Conservation (phyloP, 2,113 vertebrate species). For the Hydrolagus affinis region DNA sequence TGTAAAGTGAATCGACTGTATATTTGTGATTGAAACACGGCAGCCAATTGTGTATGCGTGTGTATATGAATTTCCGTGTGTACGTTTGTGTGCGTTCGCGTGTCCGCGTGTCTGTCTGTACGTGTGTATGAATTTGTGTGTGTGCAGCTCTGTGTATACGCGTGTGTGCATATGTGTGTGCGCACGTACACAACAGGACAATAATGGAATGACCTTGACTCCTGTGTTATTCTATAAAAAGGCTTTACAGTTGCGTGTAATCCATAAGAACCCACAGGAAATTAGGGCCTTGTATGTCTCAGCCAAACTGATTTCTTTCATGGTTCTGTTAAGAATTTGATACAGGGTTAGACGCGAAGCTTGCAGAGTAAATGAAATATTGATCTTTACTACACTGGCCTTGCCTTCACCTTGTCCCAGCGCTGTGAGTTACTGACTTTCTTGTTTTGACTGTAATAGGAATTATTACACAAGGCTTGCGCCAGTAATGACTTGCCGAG, state of each 20-base stretch:
- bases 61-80: too few species aligned
- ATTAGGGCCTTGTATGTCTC: conserved; percentile 71
- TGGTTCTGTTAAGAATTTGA: conserved; percentile 85
- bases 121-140: too few species aligned
- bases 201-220: conserved; percentile 76
- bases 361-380: conserved; percentile 99
- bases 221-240: conserved; percentile 67
- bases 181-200: too few species aligned
- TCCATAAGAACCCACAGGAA: conserved; percentile 74
- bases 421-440: conserved; percentile 95
- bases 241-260: conserved; percentile 53
- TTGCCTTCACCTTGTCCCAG: conserved; percentile 99
- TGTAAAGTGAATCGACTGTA: too few species aligned
- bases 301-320: conserved; percentile 81
- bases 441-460: conserved; percentile 98
- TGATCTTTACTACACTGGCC: conserved; percentile 91
- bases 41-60: too few species aligned
- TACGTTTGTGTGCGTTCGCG: too few species aligned
- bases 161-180: too few species aligned
- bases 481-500: conserved; percentile 96
- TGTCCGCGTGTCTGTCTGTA: too few species aligned
- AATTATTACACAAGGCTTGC: conserved; percentile 98
- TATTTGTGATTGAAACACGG: too few species aligned
- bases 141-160: too few species aligned
- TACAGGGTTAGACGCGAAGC: conserved; percentile 82